Percentiles rank a stretch among this genome's conserved stretches.
phyloP scores from a whole-genome alignment of 1,140 invertebrate genomes.

The Paramacrobiotus metropolitanus region DNA sequence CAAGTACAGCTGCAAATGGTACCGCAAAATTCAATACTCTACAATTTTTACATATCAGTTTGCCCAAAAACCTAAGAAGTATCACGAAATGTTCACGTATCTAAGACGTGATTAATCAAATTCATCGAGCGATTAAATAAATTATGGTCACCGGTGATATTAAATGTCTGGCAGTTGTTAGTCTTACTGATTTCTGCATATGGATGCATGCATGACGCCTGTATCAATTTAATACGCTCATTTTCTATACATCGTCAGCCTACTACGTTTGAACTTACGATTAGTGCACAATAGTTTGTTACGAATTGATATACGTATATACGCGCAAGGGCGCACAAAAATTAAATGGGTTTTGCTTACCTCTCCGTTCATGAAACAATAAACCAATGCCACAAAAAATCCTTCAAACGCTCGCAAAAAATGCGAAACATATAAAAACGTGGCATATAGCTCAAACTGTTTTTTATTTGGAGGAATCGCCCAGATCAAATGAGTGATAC shows the following conservation, averaged over 20 bases:
- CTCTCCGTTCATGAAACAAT: slow-evolving; percentile 87
- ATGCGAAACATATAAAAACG: neutral
- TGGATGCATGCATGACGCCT: no score
- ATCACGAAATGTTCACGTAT: neutral
- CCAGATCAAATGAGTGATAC: slow-evolving; percentile 29
- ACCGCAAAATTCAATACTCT: no score
- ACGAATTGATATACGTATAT: neutral
- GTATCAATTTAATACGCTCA: no score
- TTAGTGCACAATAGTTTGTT: neutral
- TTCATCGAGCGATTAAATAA: neutral
- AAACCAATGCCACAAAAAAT: slow-evolving; percentile 63
- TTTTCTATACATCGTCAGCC: no score
- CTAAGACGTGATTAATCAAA: neutral
- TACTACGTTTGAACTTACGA: neutral
- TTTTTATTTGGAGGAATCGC: neutral
- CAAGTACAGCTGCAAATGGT: neutral
- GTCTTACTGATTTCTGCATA: no score
- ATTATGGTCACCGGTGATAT: no score
- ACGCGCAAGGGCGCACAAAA: neutral
- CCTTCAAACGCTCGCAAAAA: slow-evolving; percentile 37
- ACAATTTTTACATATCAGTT: no score
- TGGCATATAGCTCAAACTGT: neutral
- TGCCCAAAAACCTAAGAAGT: neutral
- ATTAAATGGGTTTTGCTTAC: slow-evolving; percentile 25
- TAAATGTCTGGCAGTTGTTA: no score